Evolutionary conservation across 2,888 invertebrate genomes (phyloP).

Genomic region (Ormia ochracea): DNA sequence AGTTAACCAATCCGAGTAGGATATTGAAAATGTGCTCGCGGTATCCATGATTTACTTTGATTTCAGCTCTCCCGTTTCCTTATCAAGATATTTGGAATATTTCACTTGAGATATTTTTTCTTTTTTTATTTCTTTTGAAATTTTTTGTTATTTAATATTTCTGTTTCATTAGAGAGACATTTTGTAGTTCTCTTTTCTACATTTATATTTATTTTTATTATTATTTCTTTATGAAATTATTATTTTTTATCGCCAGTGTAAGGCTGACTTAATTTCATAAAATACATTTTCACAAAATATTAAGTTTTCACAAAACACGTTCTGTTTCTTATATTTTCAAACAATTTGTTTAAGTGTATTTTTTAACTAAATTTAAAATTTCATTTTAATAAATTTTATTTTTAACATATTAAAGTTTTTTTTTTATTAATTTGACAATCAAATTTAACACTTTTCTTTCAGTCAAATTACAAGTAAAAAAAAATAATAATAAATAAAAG

Average conservation of each 20-base stretch:
- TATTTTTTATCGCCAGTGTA: too few relatives aligned
- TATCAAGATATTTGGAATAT: not conserved
- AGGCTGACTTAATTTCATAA: slow-evolving; percentile 1
- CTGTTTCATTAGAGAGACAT: slow-evolving; percentile 11
- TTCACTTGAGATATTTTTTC: slow-evolving; percentile 3
- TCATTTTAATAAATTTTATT: not conserved
- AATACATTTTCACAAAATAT: slow-evolving; percentile 22
- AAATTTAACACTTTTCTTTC: slow-evolving; percentile 23
- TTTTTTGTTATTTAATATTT: not conserved
- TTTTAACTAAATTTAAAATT: not conserved
- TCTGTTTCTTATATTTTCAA: not conserved
- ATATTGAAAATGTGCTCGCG: slow-evolving; percentile 75
- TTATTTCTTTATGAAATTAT: not conserved
- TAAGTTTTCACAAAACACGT: slow-evolving; percentile 20
- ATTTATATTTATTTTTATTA: not conserved
- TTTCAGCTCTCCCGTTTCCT: not conserved
- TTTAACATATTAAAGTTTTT: not conserved
- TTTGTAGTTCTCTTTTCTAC: not conserved
- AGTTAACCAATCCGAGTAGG: slow-evolving; percentile 77
- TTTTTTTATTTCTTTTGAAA: not conserved
- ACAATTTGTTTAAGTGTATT: not conserved
- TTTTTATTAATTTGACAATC: not conserved
- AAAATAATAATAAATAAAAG: slow-evolving; percentile 3
- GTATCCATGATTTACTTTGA: slow-evolving; percentile 73
- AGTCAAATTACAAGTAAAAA: slow-evolving; percentile 16